These are phyloP conservation scores for Lochmaea capreae DNA, from an alignment of 2,888 invertebrate genomes.

Conservation along the genomic window DNA sequence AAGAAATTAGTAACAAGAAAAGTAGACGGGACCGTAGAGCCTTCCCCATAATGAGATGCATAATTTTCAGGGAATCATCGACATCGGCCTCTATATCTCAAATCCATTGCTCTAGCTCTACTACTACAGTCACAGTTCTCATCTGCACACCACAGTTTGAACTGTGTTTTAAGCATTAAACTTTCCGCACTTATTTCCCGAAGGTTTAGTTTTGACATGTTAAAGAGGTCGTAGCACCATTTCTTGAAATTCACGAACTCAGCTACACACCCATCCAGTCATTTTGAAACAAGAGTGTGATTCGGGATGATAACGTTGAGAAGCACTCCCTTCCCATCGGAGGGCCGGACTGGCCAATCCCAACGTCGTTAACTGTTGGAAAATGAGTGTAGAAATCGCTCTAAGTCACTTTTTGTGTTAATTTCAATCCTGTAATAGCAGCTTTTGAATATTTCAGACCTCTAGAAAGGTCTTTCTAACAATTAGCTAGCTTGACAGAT, in stretches of 20 bases:
- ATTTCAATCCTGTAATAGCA: too few relatives aligned
- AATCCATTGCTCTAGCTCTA: constrained; percentile 61
- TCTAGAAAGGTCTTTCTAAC: too few relatives aligned
- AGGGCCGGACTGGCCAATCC: constrained; percentile 11
- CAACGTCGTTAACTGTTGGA: background rate
- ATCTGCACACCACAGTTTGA: constrained; percentile 36
- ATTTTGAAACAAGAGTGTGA: constrained; percentile 60
- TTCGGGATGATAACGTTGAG: constrained; percentile 44
- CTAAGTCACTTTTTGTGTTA: background rate
- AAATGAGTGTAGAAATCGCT: background rate
- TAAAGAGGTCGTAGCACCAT: constrained; percentile 54
- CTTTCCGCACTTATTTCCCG: constrained; percentile 46
- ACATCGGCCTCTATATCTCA: constrained; percentile 58
- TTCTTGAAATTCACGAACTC: constrained; percentile 46
- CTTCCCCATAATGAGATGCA: constrained; percentile 60
- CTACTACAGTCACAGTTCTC: constrained; percentile 42
- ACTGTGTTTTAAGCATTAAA: constrained; percentile 29
- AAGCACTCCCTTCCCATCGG: constrained; percentile 58
- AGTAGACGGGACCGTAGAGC: constrained; percentile 58
- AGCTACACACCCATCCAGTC: constrained; percentile 58
- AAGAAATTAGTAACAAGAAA: constrained; percentile 60
- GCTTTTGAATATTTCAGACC: too few relatives aligned
- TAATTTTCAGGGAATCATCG: constrained; percentile 61
- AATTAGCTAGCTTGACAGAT: too few relatives aligned
- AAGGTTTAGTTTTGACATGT: constrained; percentile 54